A percentile compares a stretch with the other conserved stretches of the same genome.
Conservation (phyloP, 2,888 invertebrate genomes). For the Oxyteleia sp. region DNA sequence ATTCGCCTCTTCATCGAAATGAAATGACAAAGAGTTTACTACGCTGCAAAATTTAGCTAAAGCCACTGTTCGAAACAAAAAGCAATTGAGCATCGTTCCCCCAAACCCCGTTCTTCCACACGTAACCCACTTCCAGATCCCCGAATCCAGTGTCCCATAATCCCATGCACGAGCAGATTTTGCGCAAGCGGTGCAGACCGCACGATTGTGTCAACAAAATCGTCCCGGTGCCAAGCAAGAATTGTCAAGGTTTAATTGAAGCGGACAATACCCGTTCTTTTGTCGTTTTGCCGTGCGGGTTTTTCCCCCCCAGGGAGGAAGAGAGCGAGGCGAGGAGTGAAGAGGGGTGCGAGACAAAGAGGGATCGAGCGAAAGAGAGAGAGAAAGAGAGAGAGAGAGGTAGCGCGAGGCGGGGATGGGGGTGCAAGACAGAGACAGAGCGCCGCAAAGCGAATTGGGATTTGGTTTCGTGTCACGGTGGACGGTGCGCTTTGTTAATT, state of each 20-base stretch:
- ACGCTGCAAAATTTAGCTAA: background rate
- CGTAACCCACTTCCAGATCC: slow-evolving; percentile 39
- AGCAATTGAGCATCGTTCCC: slow-evolving; percentile 30
- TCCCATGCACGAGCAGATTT: slow-evolving; percentile 56
- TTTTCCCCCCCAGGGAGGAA: background rate
- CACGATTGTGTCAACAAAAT: slow-evolving; percentile 58
- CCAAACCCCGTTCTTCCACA: background rate
- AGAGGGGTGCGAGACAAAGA: slow-evolving; percentile 1
- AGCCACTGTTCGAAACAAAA: slow-evolving; percentile 16
- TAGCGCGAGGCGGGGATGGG: background rate
- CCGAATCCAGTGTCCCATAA: slow-evolving; percentile 38
- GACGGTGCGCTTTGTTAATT: slow-evolving; percentile 71
- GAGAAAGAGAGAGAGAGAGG: too few relatives aligned
- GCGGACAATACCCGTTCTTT: slow-evolving; percentile 30
- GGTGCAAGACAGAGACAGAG: slow-evolving; percentile 3
- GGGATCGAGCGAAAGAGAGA: background rate
- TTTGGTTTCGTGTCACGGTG: slow-evolving; percentile 64
- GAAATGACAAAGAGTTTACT: background rate
- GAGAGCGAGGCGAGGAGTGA: background rate
- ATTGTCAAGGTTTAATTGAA: slow-evolving; percentile 60
- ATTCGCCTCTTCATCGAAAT: background rate
- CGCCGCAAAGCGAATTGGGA: slow-evolving; percentile 59
- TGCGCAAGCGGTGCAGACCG: slow-evolving; percentile 45
- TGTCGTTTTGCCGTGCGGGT: slow-evolving; percentile 13
- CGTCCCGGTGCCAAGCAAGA: slow-evolving; percentile 30